These are phyloP conservation scores for Barypeithes pellucidus DNA, from an alignment of 2,888 invertebrate species.

Conservation along the genomic window DNA sequence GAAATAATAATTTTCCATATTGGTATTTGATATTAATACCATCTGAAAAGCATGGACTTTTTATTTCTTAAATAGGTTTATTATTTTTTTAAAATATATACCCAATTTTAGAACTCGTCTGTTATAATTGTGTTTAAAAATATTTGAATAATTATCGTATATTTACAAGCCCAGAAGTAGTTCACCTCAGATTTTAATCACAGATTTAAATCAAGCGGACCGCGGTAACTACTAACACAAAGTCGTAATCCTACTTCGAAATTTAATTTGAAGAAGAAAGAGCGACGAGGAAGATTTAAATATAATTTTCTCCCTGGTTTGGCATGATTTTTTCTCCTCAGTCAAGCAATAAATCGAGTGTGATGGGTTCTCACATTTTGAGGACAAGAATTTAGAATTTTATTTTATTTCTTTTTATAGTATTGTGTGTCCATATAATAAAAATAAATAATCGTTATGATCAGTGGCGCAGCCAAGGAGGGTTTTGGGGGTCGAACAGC, in stretches of 20 bases:
- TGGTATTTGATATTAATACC: no score
- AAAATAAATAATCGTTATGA: no score
- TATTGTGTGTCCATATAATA: conserved; percentile 6
- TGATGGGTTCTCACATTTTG: conserved; percentile 40
- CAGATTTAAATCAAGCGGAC: conserved; percentile 14
- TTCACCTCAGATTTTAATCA: not conserved
- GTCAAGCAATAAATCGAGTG: conserved; percentile 32
- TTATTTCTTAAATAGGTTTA: no score
- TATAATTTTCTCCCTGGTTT: conserved; percentile 43
- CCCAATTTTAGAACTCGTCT: no score
- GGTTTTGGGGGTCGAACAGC: no score
- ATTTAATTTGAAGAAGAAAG: conserved; percentile 28
- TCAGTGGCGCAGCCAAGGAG: no score
- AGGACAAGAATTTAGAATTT: not conserved
- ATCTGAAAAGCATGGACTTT: no score
- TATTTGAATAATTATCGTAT: no score
- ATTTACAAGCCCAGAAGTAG: conserved; percentile 9
- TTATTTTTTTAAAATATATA: no score
- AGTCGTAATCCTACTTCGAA: conserved; percentile 35
- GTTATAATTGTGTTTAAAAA: no score
- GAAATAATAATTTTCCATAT: no score
- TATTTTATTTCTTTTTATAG: conserved; percentile 3
- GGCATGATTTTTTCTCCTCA: conserved; percentile 37
- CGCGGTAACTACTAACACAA: conserved; percentile 31
- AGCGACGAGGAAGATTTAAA: conserved; percentile 23